These are phyloP conservation scores for Beaufortia kweichowensis DNA, from an alignment of 2,113 vertebrate species.

Conservation along the genomic window DNA sequence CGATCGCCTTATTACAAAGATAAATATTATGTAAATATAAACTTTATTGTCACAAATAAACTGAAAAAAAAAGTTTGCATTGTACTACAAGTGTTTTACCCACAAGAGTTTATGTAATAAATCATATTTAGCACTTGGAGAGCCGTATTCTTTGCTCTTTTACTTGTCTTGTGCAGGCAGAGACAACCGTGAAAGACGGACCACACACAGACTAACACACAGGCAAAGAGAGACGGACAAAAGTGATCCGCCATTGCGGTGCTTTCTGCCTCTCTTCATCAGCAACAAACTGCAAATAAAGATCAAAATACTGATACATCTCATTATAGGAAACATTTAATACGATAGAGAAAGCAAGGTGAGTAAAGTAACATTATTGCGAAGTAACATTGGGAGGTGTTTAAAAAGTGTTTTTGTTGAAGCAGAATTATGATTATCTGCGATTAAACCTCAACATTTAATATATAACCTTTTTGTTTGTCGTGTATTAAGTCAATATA, in stretches of 20 bases:
- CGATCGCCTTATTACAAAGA: neutral
- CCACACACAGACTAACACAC: constrained; percentile 23
- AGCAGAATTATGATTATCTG: neutral
- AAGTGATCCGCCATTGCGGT: constrained; percentile 20
- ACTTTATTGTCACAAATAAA: neutral
- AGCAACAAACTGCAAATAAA: neutral
- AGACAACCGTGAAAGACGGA: neutral
- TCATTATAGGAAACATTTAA: neutral
- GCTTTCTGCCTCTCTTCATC: constrained; percentile 4
- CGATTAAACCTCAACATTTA: neutral
- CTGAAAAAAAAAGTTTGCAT: neutral
- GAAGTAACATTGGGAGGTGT: neutral
- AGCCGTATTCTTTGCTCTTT: too few species aligned
- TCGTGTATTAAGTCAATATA: neutral
- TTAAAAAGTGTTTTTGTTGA: neutral
- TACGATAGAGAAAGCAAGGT: neutral
- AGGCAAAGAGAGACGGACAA: constrained; percentile 23
- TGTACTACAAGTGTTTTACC: neutral
- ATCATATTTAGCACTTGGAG: neutral
- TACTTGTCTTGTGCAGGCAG: neutral
- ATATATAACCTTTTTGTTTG: neutral
- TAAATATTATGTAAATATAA: neutral
- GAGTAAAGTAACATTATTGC: neutral
- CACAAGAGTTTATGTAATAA: neutral
- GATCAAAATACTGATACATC: neutral